These are phyloP conservation scores for Phyto melanocephala DNA, from an alignment of 2,888 invertebrate genomes.

Conservation along the genomic window DNA sequence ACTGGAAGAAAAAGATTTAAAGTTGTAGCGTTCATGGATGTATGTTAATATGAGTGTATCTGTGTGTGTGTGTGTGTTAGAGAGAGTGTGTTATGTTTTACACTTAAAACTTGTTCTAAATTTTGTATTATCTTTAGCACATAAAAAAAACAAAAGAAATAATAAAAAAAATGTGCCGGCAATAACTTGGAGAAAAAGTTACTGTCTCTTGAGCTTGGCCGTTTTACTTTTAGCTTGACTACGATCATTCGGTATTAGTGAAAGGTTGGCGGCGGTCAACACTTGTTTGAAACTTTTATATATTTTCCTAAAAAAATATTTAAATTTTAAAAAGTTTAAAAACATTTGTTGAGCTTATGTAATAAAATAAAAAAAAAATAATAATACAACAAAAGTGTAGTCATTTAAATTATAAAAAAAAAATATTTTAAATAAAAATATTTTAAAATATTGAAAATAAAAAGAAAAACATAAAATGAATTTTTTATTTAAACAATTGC, in stretches of 20 bases:
- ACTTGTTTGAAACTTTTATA: constrained; percentile 37
- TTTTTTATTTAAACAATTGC: not conserved
- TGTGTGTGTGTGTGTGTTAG: not conserved
- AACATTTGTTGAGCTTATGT: constrained; percentile 23
- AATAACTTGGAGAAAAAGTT: constrained; percentile 34
- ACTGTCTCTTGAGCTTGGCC: constrained; percentile 41
- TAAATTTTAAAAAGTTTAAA: constrained; percentile 16
- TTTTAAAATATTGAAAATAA: not conserved
- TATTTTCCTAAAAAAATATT: not conserved
- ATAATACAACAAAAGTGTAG: not conserved
- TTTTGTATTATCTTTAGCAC: constrained; percentile 35
- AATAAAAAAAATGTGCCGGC: not conserved
- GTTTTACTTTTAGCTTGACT: constrained; percentile 38
- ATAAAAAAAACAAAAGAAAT: constrained; percentile 3
- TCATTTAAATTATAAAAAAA: not conserved
- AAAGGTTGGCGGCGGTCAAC: constrained; percentile 49
- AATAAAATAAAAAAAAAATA: not conserved
- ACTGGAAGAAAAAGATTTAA: not conserved
- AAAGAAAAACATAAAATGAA: constrained; percentile 27
- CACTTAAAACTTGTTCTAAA: constrained; percentile 63
- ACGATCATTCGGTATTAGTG: constrained; percentile 43
- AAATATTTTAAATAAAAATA: not conserved
- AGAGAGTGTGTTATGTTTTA: not conserved
- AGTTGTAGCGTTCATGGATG: too few species aligned
- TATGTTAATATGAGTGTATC: too few species aligned